Conservation (phyloP, 2,888 invertebrate species). For the Gnatocerus cornutus region DNA sequence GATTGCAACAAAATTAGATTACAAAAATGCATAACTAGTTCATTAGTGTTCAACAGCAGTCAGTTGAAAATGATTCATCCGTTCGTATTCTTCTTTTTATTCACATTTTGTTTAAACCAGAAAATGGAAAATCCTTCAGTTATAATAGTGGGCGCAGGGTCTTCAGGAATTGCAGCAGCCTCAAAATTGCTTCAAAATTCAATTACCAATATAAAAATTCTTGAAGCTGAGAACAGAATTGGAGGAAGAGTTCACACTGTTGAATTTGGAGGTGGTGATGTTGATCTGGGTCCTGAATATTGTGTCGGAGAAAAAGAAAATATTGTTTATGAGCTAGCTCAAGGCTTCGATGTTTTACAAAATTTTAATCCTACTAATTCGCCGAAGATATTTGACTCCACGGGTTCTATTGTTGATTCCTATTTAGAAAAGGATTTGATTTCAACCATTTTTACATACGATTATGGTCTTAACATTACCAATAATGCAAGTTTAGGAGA, state of each 20-base stretch:
- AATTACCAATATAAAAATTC: constrained; percentile 70
- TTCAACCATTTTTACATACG: constrained; percentile 19
- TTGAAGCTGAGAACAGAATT: constrained; percentile 61
- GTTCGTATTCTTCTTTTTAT: too few relatives aligned
- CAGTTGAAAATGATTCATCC: too few relatives aligned
- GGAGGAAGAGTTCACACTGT: constrained; percentile 58
- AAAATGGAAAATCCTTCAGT: constrained; percentile 55
- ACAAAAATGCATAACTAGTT: too few relatives aligned
- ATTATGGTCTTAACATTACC: constrained; percentile 4
- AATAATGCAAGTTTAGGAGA: constrained; percentile 40
- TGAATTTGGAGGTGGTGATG: constrained; percentile 30
- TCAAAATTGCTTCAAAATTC: constrained; percentile 70
- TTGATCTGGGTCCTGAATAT: constrained; percentile 57
- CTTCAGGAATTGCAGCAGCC: constrained; percentile 74
- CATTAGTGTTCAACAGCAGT: too few relatives aligned
- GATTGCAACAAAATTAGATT: too few relatives aligned
- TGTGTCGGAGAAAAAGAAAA: constrained; percentile 60
- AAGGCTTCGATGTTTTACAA: constrained; percentile 46
- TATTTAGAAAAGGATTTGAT: neutral
- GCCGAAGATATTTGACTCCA: constrained; percentile 30
- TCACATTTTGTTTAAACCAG: too few relatives aligned
- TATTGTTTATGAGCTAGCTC: constrained; percentile 57
- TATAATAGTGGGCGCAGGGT: constrained; percentile 74
- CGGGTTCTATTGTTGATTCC: constrained; percentile 49
- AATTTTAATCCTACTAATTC: constrained; percentile 16